Base-by-base conservation (phyloP, 2,113 vertebrate genomes). In the Kobus ellipsiprymnus region DNA sequence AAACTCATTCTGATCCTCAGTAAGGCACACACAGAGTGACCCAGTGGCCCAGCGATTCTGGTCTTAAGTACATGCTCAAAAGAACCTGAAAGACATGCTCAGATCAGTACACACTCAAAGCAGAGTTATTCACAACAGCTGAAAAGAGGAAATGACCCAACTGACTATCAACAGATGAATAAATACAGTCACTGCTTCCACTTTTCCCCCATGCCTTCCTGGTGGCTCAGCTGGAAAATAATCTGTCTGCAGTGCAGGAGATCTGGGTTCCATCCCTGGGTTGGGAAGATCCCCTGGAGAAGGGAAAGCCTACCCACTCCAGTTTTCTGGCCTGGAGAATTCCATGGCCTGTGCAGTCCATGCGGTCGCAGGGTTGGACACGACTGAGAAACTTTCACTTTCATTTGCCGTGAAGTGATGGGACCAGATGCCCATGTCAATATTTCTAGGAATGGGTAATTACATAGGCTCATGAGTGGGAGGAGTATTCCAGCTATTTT, bases 11-110 rank as follows among this genome's bases (percentile, higher is more conserved):
- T 0, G 6, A 33, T 40, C 16, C 59, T 62, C 7, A 27, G 7
- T 8, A 12, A 10, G 9, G 3, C 25, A 21, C 23, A 40, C 33
- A 21, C 0, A 29, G 14, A n/a, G 17, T 3, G 57, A 36, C 36
- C 11, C 1, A 1, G 15, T 0, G 6, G 15, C 11, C 40, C 25
- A 7, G 29, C 16, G 13, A 9, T 13, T 64, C 62, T 10, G 1
- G 15, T 46, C 60, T 50, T 12, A 40, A 12, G 36, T 8, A 15
- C 5, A 6, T 14, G 48, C 27, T 74, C 81, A 9, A 3, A 89
- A 55, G 48, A 90, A 19, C 52, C 36, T 1, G 5, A 50, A 33
- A 21, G 64, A 21, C 17, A 21, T n/a, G 36, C n/a, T 71, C 64
- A 71, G 19, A 36, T 36, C 9, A 36, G 64, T 36, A 12, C 64